Evolutionary conservation across 1,140 invertebrate species (phyloP).

Genomic region (Brachionus asplanchnoidis): DNA sequence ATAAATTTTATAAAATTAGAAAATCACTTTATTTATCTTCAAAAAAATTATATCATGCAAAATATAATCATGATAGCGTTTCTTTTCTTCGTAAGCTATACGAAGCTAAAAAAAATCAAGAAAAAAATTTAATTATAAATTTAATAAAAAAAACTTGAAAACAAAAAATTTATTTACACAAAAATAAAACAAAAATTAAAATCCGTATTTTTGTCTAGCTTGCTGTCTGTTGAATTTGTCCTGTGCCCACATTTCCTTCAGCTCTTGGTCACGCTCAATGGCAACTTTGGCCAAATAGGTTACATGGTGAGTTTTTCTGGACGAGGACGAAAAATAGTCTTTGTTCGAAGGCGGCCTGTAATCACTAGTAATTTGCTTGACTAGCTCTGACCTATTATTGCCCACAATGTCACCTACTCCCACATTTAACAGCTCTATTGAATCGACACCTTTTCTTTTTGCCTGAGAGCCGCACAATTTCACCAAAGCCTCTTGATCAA

Average conservation of each 20-base stretch:
- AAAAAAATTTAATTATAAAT: neutral
- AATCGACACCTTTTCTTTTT: neutral
- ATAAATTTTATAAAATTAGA: too few relatives aligned
- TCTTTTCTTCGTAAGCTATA: neutral
- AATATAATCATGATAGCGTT: too few relatives aligned
- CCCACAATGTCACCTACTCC: slow-evolving; percentile 11
- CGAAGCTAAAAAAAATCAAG: neutral
- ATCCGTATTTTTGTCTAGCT: slow-evolving; percentile 28
- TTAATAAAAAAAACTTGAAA: neutral
- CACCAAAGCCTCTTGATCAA: neutral
- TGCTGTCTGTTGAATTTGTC: slow-evolving; percentile 8
- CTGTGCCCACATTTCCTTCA: neutral
- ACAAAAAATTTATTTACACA: slow-evolving; percentile 22
- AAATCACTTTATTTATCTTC: too few relatives aligned
- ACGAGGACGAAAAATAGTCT: slow-evolving; percentile 29
- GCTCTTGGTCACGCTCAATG: neutral
- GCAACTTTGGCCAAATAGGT: slow-evolving; percentile 39
- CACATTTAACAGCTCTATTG: neutral
- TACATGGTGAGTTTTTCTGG: neutral
- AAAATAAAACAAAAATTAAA: neutral
- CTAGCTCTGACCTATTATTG: slow-evolving; percentile 8
- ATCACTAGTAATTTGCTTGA: slow-evolving; percentile 28
- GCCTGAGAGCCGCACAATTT: slow-evolving; percentile 28
- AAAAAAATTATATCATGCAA: too few relatives aligned
- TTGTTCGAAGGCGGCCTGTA: slow-evolving; percentile 31